Percentiles rank a stretch among this genome's conserved stretches.
These are phyloP conservation scores for Intellagama lesueurii DNA, from an alignment of 2,797 vertebrate genomes.

Conservation along the genomic window DNA sequence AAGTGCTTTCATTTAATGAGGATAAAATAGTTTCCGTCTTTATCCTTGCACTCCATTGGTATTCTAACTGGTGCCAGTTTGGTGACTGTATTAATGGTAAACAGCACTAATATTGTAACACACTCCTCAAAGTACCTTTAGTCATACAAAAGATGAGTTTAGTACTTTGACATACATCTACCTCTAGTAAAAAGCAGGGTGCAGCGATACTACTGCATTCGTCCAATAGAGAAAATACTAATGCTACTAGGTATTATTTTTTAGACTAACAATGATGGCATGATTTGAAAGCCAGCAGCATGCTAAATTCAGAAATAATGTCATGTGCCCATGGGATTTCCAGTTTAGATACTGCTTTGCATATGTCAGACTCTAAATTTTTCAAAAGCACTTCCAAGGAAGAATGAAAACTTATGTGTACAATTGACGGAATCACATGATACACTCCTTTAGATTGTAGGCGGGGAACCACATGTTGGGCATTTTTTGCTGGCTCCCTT, in stretches of 20 bases:
- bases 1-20: constrained; percentile 52
- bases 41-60: neutral
- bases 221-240: neutral
- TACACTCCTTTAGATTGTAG: neutral
- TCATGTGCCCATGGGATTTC: neutral
- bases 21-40: neutral
- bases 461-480: neutral
- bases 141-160: neutral
- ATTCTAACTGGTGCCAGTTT: constrained; percentile 19
- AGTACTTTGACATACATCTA: neutral
- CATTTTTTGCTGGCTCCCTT: neutral
- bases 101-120: constrained; percentile 37
- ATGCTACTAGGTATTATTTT: neutral
- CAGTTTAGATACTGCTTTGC: neutral
- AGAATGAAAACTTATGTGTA: neutral
- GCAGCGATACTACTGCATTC: neutral
- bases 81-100: neutral
- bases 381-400: neutral
- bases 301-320: neutral
- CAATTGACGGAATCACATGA: neutral
- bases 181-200: neutral
- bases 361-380: neutral
- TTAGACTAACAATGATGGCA: neutral
- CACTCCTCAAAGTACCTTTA: neutral
- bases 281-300: neutral